Evolutionary conservation across 92 coral and sea anemone species (phyloP).

Genomic region (Paramuricea clavata): DNA sequence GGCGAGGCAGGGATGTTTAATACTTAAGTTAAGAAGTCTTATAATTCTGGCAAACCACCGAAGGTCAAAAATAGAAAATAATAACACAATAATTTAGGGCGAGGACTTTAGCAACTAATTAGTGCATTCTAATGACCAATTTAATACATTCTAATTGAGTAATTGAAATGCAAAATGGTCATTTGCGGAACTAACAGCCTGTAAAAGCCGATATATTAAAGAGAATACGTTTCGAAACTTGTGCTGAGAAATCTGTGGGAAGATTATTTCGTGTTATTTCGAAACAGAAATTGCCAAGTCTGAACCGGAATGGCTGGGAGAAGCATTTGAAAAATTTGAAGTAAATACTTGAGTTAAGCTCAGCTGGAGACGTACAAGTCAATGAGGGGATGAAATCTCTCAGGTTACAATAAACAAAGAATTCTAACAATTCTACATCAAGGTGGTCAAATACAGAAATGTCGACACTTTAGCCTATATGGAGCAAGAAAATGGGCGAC

Average conservation of each 20-base stretch:
- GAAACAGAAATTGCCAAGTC: neutral
- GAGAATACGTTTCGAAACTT: neutral
- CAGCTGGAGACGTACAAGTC: neutral
- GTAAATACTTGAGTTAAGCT: neutral
- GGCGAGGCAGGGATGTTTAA: too few relatives aligned
- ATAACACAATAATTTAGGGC: slow-evolving; percentile 4
- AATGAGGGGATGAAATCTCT: neutral
- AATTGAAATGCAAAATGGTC: neutral
- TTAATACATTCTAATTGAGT: neutral
- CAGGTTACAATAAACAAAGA: slow-evolving; percentile 6
- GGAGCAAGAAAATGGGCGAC: too few relatives aligned
- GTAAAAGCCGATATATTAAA: neutral
- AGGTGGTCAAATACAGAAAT: too few relatives aligned
- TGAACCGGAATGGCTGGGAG: neutral
- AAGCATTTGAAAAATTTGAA: slow-evolving; percentile 7
- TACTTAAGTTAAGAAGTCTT: too few relatives aligned
- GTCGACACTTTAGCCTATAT: too few relatives aligned
- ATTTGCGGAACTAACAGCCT: neutral
- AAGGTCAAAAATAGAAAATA: neutral
- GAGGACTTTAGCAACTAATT: neutral
- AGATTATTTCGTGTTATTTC: neutral
- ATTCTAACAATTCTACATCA: neutral
- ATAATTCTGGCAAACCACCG: too few relatives aligned
- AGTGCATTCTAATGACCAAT: neutral
- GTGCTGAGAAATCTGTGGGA: neutral